Conservation (phyloP, 2,113 vertebrate species). For the Heliornis fulica region DNA sequence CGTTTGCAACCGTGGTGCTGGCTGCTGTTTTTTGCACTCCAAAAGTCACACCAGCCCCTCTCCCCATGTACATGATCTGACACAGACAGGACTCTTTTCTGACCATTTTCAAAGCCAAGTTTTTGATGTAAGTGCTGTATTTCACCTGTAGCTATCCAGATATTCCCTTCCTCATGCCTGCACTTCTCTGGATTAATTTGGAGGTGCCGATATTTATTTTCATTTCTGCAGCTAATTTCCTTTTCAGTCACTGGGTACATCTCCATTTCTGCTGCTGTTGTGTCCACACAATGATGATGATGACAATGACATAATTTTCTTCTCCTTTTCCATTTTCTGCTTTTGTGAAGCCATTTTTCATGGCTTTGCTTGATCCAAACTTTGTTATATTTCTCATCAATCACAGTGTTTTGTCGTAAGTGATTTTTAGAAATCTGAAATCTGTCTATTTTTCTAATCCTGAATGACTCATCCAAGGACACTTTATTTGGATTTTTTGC, state of each 20-base stretch:
- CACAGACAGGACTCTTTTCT: not conserved
- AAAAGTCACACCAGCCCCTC: not conserved
- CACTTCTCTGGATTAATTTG: slow-evolving; percentile 28
- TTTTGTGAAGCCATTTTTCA: slow-evolving; percentile 64
- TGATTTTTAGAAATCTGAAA: slow-evolving; percentile 40
- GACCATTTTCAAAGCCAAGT: not conserved
- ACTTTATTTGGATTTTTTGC: slow-evolving; percentile 49
- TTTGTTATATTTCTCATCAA: slow-evolving; percentile 58
- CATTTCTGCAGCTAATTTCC: not conserved
- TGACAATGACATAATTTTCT: slow-evolving; percentile 65
- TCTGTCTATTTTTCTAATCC: slow-evolving; percentile 57
- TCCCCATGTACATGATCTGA: not conserved
- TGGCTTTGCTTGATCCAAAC: slow-evolving; percentile 51
- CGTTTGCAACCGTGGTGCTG: not conserved
- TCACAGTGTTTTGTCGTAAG: slow-evolving; percentile 23
- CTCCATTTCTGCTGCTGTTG: slow-evolving; percentile 18
- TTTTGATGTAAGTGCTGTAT: not conserved
- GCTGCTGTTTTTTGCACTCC: not conserved
- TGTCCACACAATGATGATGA: slow-evolving; percentile 17
- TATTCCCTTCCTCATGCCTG: not conserved
- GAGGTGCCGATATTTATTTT: not conserved
- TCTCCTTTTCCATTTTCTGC: slow-evolving; percentile 66
- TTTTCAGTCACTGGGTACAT: not conserved
- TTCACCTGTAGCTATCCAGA: not conserved
- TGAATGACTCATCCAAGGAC: slow-evolving; percentile 54